Conservation (phyloP, 2,888 invertebrate genomes). For the Calameuta pallipes region DNA sequence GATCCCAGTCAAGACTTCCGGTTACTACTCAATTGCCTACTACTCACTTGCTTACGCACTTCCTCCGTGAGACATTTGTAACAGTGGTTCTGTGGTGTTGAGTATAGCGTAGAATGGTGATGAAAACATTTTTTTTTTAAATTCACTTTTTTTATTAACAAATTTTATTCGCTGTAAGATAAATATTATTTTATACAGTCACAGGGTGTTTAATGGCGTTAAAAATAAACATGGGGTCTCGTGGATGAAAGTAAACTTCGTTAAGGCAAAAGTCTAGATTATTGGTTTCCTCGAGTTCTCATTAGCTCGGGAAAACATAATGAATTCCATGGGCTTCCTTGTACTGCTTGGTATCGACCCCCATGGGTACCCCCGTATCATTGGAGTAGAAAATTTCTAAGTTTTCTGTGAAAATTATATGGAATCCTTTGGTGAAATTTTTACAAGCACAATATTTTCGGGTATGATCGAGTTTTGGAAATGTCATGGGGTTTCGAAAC, state of each 20-base stretch:
- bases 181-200: not conserved
- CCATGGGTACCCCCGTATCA: not conserved
- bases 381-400: not conserved
- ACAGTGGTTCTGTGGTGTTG: not conserved
- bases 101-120: not conserved
- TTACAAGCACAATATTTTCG: not conserved
- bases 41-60: not conserved
- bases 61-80: not conserved
- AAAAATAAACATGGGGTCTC: not conserved
- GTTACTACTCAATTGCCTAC: slow-evolving; percentile 10
- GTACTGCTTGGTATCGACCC: not conserved
- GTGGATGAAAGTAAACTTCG: not conserved
- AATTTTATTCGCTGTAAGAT: not conserved
- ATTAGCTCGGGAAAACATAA: not conserved
- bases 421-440: not conserved
- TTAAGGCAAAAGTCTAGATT: not conserved
- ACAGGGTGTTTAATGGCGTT: not conserved
- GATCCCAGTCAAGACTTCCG: slow-evolving; percentile 20
- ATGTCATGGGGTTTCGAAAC: not conserved
- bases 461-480: not conserved
- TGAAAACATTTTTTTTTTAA: not conserved
- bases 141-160: not conserved
- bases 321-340: not conserved
- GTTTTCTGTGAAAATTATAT: not conserved
- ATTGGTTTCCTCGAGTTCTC: not conserved